Evolutionary conservation across 2,797 vertebrate species (phyloP).

Genomic region (Vireo griseus): DNA sequence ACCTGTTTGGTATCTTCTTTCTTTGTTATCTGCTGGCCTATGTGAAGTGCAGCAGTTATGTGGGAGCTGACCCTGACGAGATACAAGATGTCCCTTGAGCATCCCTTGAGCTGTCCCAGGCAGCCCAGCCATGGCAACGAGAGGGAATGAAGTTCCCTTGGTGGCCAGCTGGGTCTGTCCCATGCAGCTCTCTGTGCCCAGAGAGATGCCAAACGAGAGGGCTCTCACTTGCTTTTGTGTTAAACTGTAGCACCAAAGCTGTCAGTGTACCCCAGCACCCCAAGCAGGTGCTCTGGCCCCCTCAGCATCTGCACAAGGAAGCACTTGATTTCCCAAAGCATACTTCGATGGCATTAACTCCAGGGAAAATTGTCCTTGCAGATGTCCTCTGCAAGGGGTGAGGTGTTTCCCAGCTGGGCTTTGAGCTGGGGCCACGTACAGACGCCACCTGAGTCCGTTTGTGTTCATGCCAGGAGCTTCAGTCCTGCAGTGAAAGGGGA

Average conservation of each 20-base stretch:
- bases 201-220: neutral
- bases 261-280: neutral
- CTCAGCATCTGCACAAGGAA: neutral
- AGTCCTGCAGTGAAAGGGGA: rapidly evolving
- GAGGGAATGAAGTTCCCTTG: neutral
- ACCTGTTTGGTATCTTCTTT: neutral
- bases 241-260: neutral
- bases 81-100: too few relatives aligned
- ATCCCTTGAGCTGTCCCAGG: rapidly evolving
- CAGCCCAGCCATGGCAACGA: neutral
- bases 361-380: neutral
- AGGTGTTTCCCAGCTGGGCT: neutral
- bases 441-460: neutral
- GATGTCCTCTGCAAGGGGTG: neutral
- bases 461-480: neutral
- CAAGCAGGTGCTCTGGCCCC: rapidly evolving
- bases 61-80: rapidly evolving
- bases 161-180: neutral
- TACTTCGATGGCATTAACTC: too few relatives aligned
- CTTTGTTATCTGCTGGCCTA: neutral
- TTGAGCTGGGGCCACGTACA: neutral
- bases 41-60: neutral
- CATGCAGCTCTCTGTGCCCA: neutral
- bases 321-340: neutral
- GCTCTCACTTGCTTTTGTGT: neutral